Evolutionary conservation across 2,113 vertebrate species (phyloP), one percentile per base, ranked within the genome.

Genomic region (Cheilinus undulatus): DNA sequence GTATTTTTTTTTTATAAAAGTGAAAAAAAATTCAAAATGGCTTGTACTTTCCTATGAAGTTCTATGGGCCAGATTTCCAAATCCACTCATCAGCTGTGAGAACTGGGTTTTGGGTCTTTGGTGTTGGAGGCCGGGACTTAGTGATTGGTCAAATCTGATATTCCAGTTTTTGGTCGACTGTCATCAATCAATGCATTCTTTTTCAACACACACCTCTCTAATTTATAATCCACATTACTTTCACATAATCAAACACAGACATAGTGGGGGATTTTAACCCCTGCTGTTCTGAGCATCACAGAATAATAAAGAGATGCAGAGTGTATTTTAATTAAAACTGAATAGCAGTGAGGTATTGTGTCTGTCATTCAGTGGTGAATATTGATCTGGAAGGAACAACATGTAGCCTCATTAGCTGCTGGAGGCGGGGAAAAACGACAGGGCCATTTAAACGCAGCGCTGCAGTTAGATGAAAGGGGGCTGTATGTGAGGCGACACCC

Each of bases 391-490:
- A 34, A 38, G 36, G 27, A 64, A 56, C 22, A 66, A 53, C 67
- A 66, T 67, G 61, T n/a, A 36, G 36, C 23, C 53, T 69, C 38
- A 73, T 77, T 48, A 60, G 42, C 15, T 32, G 23, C 17, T 23
- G 27, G 20, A 26, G 46, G 23, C 0, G 19, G 19, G 2, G 17
- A 1, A 5, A 54, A 51, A 58, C 28, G 20, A 61, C 42, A 62
- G 20, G 50, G 71, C 15, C 63, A 87, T 38, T 63, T 74, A 13
- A 73, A 69, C 52, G 89, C 88, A 87, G 40, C 15, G 60, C 79
- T 62, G 71, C 92, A 94, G 89, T 92, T 84, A 82, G 68, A 94
- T 85, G 62, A 65, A 80, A 83, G 83, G 78, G 36, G 23, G 23
- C 4, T 49, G 12, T 52, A 54, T 70, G 48, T 65, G 71, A 24